Percentiles rank a stretch among this genome's conserved stretches.
Conservation (phyloP, 2,113 vertebrate species). For the Cairina moschata region DNA sequence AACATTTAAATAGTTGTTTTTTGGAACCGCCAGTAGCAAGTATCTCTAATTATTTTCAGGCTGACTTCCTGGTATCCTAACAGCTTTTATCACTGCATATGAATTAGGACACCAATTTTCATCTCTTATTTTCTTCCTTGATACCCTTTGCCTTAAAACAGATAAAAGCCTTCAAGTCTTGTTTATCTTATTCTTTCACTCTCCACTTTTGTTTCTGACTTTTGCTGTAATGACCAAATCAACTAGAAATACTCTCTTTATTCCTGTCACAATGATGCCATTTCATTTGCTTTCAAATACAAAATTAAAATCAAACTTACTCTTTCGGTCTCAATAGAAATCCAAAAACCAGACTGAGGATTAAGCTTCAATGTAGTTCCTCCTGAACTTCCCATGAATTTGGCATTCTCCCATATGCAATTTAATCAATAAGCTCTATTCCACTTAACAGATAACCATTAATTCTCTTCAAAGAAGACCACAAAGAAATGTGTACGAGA, state of each 20-base stretch:
- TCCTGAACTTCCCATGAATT: background rate
- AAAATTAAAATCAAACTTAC: background rate
- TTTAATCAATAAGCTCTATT: background rate
- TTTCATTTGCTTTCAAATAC: background rate
- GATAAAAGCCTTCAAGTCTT: background rate
- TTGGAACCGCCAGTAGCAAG: background rate
- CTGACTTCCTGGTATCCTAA: background rate
- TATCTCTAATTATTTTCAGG: background rate
- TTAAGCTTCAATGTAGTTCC: background rate
- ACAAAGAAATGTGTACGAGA: background rate
- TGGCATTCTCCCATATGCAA: background rate
- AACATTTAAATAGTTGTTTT: background rate
- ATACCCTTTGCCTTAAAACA: background rate
- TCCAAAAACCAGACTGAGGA: background rate
- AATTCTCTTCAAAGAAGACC: background rate
- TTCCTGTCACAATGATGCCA: background rate
- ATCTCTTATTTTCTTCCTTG: background rate
- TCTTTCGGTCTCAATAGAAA: background rate
- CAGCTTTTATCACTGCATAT: background rate
- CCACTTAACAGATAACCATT: background rate
- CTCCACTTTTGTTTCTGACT: background rate
- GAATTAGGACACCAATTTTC: background rate
- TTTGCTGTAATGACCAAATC: background rate
- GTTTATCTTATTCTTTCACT: background rate
- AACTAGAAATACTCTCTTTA: background rate